Conservation (phyloP, 2,113 vertebrate species). For the Garra rufa region DNA sequence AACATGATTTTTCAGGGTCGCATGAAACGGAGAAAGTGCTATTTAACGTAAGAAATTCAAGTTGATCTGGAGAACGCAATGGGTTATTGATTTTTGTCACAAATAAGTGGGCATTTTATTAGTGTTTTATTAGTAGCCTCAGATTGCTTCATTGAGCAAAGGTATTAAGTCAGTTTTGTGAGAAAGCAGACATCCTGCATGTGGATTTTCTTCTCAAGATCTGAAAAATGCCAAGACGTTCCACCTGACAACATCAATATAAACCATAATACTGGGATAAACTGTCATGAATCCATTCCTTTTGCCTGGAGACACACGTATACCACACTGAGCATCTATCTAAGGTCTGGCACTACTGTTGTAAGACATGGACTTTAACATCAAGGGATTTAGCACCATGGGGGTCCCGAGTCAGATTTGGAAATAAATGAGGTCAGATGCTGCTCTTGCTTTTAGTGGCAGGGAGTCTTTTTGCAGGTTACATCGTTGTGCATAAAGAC, state of each 20-base stretch:
- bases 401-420: background rate
- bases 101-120: background rate
- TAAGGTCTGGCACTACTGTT: background rate
- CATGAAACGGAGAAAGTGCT: background rate
- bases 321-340: slow-evolving; percentile 1
- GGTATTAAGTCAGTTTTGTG: background rate
- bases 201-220: background rate
- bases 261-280: background rate
- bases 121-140: background rate
- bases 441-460: background rate
- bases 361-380: background rate
- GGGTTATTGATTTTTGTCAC: slow-evolving; percentile 26
- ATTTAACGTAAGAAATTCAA: slow-evolving; percentile 25
- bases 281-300: background rate
- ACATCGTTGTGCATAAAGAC: background rate
- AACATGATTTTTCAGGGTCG: background rate
- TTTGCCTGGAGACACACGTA: background rate
- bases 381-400: background rate
- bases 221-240: background rate
- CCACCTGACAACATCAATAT: background rate
- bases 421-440: background rate
- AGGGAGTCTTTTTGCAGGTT: background rate
- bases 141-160: slow-evolving; percentile 12
- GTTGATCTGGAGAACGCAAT: background rate
- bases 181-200: background rate